A percentile compares a stretch with the other conserved stretches of the same genome.
phyloP scores from a whole-genome alignment of 53 echinoderm and acorn worm genomes.

The Glandiceps talaboti region DNA sequence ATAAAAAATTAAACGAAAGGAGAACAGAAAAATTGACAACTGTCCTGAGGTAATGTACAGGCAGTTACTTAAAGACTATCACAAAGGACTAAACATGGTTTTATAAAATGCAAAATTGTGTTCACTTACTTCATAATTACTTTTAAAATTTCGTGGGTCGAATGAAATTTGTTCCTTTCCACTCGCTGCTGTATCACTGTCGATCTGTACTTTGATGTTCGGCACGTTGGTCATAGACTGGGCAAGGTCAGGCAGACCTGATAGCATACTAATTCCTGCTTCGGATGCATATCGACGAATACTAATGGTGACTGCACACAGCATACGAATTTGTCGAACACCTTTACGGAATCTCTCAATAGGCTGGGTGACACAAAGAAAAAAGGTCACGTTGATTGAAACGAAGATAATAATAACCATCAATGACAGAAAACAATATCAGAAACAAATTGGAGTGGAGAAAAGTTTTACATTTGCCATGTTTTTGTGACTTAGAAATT shows the following conservation, averaged over 20 bases:
- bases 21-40: no score
- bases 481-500: no score
- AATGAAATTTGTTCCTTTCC: constrained; percentile 69
- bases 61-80: no score
- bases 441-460: no score
- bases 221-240: constrained; percentile 41
- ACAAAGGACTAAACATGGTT: no score
- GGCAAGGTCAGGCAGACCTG: constrained; percentile 40
- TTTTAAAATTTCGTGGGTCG: constrained; percentile 56
- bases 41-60: no score
- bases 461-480: no score
- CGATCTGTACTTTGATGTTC: constrained; percentile 39
- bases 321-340: constrained; percentile 59
- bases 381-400: no score
- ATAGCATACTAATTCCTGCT: constrained; percentile 58
- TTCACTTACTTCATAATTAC: constrained; percentile 54
- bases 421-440: no score
- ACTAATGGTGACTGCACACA: constrained; percentile 76
- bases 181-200: constrained; percentile 36
- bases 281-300: constrained; percentile 57
- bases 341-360: constrained; percentile 55
- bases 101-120: no score
- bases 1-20: no score
- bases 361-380: constrained; percentile 34
- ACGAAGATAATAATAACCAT: no score